Conservation (phyloP, 2,797 vertebrate species). For the Neostethus bicornis region DNA sequence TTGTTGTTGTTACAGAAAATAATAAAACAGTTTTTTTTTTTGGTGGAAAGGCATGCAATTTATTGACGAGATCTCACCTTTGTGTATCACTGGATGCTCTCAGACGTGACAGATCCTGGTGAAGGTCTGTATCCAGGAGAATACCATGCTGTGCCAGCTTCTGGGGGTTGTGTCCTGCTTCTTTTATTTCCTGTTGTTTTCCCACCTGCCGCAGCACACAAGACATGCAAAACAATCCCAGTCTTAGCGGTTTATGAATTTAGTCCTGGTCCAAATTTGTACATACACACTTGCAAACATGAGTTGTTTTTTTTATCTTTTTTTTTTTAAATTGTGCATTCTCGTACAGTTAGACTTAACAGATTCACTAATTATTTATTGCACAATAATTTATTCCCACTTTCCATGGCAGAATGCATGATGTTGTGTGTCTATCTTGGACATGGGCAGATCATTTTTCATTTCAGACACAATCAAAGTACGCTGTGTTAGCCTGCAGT, state of each 20-base stretch:
- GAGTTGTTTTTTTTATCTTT: too few relatives aligned
- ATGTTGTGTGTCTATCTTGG: neutral
- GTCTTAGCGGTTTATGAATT: neutral
- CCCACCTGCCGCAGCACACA: constrained; percentile 68
- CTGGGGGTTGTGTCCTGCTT: constrained; percentile 79
- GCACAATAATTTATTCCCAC: neutral
- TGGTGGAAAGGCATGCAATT: neutral
- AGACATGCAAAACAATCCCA: neutral
- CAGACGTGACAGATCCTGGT: constrained; percentile 29
- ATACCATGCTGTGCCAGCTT: constrained; percentile 85
- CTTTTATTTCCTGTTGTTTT: constrained; percentile 85
- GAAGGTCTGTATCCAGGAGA: constrained; percentile 84
- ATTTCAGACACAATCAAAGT: neutral
- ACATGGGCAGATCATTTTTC: neutral
- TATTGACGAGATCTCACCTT: constrained; percentile 46
- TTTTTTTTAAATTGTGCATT: too few relatives aligned
- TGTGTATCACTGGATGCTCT: constrained; percentile 28
- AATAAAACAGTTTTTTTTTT: neutral
- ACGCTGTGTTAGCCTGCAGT: neutral
- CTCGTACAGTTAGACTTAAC: too few relatives aligned
- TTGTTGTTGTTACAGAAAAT: too few relatives aligned
- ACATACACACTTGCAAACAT: neutral
- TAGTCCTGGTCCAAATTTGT: neutral
- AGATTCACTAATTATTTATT: neutral
- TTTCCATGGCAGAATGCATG: too few relatives aligned